These are phyloP conservation scores for Platyrinchus mystaceus DNA, from an alignment of 2,797 vertebrate species.

Conservation along the genomic window DNA sequence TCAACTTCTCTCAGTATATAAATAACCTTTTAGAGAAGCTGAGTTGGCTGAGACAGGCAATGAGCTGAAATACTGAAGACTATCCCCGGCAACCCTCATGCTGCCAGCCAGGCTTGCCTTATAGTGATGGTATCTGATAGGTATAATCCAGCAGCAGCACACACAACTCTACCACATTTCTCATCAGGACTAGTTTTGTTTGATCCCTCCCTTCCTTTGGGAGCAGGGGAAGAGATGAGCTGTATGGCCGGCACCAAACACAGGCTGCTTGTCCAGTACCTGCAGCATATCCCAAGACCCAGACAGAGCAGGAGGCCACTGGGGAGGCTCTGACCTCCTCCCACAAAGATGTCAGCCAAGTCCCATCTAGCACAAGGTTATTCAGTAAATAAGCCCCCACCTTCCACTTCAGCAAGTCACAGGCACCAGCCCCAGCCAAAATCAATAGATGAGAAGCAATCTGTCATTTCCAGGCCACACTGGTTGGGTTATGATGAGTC, in stretches of 20 bases:
- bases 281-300: background rate
- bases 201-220: background rate
- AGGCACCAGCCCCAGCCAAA: constrained; percentile 9
- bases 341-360: background rate
- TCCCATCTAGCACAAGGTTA: background rate
- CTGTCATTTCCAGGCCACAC: constrained; percentile 10
- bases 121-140: background rate
- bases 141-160: background rate
- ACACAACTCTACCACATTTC: background rate
- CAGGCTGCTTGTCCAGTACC: background rate
- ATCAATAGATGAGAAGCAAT: constrained; percentile 27
- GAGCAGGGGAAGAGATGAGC: background rate
- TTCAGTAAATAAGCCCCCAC: constrained; percentile 24
- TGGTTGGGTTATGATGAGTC: constrained; percentile 9
- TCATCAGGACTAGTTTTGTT: background rate
- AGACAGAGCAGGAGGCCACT: background rate
- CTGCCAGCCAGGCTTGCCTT: background rate
- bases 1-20: background rate
- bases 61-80: background rate
- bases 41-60: background rate
- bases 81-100: background rate
- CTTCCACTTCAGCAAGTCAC: constrained; percentile 6
- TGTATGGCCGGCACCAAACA: accelerated
- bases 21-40: background rate
- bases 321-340: background rate